Evolutionary conservation across 2,113 vertebrate genomes (phyloP), one percentile per base, ranked within the genome.

Genomic region (Triplophysa dalaica): DNA sequence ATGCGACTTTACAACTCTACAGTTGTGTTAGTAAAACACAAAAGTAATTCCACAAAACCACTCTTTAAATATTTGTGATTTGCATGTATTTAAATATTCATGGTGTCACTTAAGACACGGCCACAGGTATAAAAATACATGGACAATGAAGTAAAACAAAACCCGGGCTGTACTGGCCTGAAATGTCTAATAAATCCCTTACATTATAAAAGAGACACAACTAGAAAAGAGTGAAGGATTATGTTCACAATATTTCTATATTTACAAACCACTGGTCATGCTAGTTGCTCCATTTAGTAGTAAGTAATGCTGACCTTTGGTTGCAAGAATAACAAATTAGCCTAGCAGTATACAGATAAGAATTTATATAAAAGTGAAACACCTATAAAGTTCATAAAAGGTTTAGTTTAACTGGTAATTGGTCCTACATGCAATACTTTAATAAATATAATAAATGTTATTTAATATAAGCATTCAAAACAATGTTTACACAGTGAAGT

Each of bases 361-460:
- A 75, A 10, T 19, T 62, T 4, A 62, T 48, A 17, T 75, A 43
- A 62, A 62, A 24, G 54, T 62, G 62, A 6, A 63, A 26, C 58
- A 75, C 58, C 38, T 63, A 75, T 26, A 75, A 75, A 29, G 21
- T 41, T 63, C n/a, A 63, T 19, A 63, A 21, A 62, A 62, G 73
- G 58, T 63, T 58, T 19, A 62, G 48, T 62, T 16, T 63, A 52
- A 33, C 33, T 61, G 41, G n/a, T 45, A 60, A 74, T 60, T 74
- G 43, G 3, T 13, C 4, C 11, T 45, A 12, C 43, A 45, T 6
- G 16, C 16, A 61, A 45, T 4, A 52, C 50, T 52, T 0, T 17
- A n/a, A n/a, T n/a, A n/a, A n/a, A n/a, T n/a, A n/a, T n/a, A n/a
- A 24, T 63, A 16, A 63, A 45, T 48, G 19, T 16, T 45, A 12